Percentiles rank a stretch among this genome's conserved stretches.
These are phyloP conservation scores for Zosterops pallidus DNA, from an alignment of 2,113 vertebrate genomes.

Conservation along the genomic window DNA sequence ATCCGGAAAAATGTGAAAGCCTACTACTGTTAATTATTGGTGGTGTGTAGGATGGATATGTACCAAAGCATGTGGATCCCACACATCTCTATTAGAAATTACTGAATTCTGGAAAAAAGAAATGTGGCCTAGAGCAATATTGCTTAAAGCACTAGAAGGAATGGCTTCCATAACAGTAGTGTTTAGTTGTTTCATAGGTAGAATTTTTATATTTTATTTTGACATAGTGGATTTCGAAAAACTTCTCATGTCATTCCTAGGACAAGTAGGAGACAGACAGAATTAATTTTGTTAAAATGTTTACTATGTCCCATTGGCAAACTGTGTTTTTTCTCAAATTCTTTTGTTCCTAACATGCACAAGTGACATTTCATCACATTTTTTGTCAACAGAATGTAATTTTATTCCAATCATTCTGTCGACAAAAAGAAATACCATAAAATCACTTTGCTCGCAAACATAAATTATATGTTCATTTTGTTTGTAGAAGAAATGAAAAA, in stretches of 20 bases:
- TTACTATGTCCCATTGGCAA: slow-evolving; percentile 17
- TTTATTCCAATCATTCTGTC: slow-evolving; percentile 69
- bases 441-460: slow-evolving; percentile 45
- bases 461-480: slow-evolving; percentile 43
- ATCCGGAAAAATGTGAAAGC: not conserved
- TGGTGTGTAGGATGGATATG: not conserved
- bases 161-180: not conserved
- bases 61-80: not conserved
- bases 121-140: not conserved
- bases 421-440: slow-evolving; percentile 56
- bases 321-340: slow-evolving; percentile 37
- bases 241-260: not conserved
- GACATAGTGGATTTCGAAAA: slow-evolving; percentile 13
- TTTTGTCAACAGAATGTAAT: slow-evolving; percentile 65
- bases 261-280: slow-evolving; percentile 18
- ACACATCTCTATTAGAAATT: not conserved
- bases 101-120: not conserved
- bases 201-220: slow-evolving; percentile 33
- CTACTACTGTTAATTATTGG: not conserved
- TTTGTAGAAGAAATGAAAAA: slow-evolving; percentile 38
- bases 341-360: slow-evolving; percentile 33
- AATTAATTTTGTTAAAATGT: slow-evolving; percentile 49
- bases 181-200: not conserved
- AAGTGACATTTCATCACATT: slow-evolving; percentile 22
- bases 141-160: not conserved